Conservation (phyloP, 2,888 invertebrate genomes). For the Calephelis perditalis region DNA sequence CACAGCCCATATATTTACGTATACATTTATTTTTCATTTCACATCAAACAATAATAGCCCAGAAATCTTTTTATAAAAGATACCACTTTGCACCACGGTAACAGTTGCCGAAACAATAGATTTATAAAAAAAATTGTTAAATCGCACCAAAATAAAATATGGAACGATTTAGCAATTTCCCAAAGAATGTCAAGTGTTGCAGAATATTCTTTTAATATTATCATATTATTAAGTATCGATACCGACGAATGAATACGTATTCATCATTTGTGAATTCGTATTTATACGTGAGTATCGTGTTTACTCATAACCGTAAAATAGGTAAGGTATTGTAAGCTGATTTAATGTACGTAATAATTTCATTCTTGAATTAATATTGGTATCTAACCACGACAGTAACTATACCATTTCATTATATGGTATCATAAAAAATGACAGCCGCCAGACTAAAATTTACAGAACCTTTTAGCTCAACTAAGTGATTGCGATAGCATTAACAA, state of each 20-base stretch:
- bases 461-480: background rate
- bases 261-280: slow-evolving; percentile 21
- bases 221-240: slow-evolving; percentile 65
- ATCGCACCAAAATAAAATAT: slow-evolving; percentile 34
- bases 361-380: slow-evolving; percentile 73
- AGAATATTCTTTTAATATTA: slow-evolving; percentile 75
- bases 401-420: slow-evolving; percentile 24
- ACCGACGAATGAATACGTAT: slow-evolving; percentile 41
- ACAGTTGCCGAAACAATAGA: slow-evolving; percentile 69
- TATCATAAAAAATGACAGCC: background rate
- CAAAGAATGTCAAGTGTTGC: slow-evolving; percentile 76
- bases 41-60: slow-evolving; percentile 67
- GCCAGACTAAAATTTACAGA: background rate
- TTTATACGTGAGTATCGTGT: slow-evolving; percentile 46
- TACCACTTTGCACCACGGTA: slow-evolving; percentile 45
- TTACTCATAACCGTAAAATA: slow-evolving; percentile 69
- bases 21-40: slow-evolving; percentile 46
- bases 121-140: slow-evolving; percentile 50
- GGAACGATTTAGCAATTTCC: slow-evolving; percentile 41
- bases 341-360: slow-evolving; percentile 75
- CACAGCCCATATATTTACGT: slow-evolving; percentile 57
- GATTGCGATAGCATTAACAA: background rate
- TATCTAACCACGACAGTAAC: slow-evolving; percentile 33
- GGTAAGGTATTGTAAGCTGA: slow-evolving; percentile 75
- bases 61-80: slow-evolving; percentile 51